Evolutionary conservation across 2,797 vertebrate species (phyloP).

Genomic region (Amblyopsis hoosieri): DNA sequence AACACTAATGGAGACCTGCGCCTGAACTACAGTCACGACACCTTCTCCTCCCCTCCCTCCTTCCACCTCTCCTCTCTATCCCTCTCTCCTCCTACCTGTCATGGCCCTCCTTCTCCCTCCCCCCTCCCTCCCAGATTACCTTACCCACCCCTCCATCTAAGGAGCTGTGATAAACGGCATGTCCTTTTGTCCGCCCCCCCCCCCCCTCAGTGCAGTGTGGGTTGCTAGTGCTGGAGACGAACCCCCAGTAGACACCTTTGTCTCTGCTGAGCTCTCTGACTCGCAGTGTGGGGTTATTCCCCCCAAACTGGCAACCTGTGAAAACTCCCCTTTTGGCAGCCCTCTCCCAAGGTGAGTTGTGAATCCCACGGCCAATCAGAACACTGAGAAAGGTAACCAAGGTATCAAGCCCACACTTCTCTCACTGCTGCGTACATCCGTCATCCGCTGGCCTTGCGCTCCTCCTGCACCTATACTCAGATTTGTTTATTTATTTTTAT

Average conservation of each 20-base stretch:
- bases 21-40: slow-evolving; percentile 9
- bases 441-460: slow-evolving; percentile 59
- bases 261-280: slow-evolving; percentile 76
- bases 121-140: slow-evolving; percentile 8
- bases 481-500: slow-evolving; percentile 31
- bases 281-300: slow-evolving; percentile 78
- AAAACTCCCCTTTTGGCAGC: slow-evolving; percentile 84
- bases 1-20: neutral
- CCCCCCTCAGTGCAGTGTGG: slow-evolving; percentile 87
- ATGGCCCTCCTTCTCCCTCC: neutral
- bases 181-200: slow-evolving; percentile 78
- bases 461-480: slow-evolving; percentile 24
- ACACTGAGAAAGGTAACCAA: slow-evolving; percentile 63
- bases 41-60: slow-evolving; percentile 8
- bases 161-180: slow-evolving; percentile 80
- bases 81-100: slow-evolving; percentile 2
- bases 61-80: neutral
- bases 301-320: slow-evolving; percentile 81
- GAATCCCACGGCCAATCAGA: slow-evolving; percentile 55
- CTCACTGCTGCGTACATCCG: slow-evolving; percentile 61
- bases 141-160: slow-evolving; percentile 25
- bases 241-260: slow-evolving; percentile 72
- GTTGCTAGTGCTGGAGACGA: slow-evolving; percentile 88
- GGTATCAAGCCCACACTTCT: slow-evolving; percentile 51
- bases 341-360: slow-evolving; percentile 85